Base-by-base conservation (phyloP, 2,888 invertebrate genomes). In the Drosophila kuntzei region DNA sequence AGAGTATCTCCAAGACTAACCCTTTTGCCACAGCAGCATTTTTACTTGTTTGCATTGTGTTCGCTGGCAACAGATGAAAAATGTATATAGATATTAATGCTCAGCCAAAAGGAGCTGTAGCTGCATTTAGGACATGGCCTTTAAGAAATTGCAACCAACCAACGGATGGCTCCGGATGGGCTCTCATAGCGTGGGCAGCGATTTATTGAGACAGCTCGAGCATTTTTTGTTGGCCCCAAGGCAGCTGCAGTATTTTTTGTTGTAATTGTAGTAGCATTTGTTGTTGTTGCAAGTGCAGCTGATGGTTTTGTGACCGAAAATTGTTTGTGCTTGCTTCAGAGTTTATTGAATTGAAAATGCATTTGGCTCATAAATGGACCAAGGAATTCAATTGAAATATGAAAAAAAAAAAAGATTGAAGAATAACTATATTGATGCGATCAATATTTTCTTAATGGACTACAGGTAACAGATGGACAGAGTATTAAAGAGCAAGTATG, bases 21-120 rank as follows among this genome's bases (percentile, higher is more conserved):
- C 29, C 1, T 9, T 2, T 0, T 3, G 2, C 1, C 8, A n/a
- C 2, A 11, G 1, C 6, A 2, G 3, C 9, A 59, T 41, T 49
- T 14, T 55, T 47, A 43, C 62, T 59, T 69, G 72, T 79, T 78
- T 78, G 79, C 80, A 80, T 72, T 78, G 80, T 78, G 76, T 70
- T 64, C 55, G 41, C 47, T 22, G 22, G 61, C 44, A 25, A 58
- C 65, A 66, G 69, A 78, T 80, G 80, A 80, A 76, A 78, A 80
- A 80, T 79, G 68, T 78, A 68, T 80, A 80, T 64, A 80, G 79
- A 80, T 80, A 80, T 80, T 80, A 80, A 80, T 80, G 67, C 70
- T 39, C 51, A 46, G 80, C 71, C 62, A 22, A 44, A 47, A 58
- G 64, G 53, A 69, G 75, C 69, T 53, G 65, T 46, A 54, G 66